These are phyloP conservation scores for Beris morrisii DNA, from an alignment of 2,888 invertebrate species.

Conservation along the genomic window DNA sequence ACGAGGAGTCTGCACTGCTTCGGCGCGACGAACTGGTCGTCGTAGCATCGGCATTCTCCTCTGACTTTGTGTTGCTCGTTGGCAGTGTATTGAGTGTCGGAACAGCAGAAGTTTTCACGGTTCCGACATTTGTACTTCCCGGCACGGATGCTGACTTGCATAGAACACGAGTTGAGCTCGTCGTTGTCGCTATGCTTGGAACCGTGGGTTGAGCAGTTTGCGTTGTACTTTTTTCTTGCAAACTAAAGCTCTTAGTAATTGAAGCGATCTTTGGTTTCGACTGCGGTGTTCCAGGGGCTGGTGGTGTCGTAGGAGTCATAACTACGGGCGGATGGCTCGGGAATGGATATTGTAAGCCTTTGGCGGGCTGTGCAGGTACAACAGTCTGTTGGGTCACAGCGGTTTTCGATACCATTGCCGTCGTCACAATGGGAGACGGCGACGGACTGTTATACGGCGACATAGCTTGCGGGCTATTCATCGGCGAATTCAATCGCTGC, in stretches of 20 bases:
- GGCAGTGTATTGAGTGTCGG: constrained; percentile 38
- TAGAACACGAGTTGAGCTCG: constrained; percentile 42
- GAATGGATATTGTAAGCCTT: constrained; percentile 72
- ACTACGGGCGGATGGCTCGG: constrained; percentile 72
- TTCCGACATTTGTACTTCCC: constrained; percentile 55
- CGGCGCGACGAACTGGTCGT: constrained; percentile 43
- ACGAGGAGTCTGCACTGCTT: constrained; percentile 37
- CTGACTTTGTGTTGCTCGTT: constrained; percentile 29
- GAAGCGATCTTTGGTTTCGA: constrained; percentile 48
- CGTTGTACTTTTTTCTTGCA: constrained; percentile 45
- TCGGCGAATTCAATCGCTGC: constrained; percentile 53
- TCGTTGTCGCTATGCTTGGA: constrained; percentile 33
- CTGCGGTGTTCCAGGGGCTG: constrained; percentile 47
- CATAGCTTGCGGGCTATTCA: constrained; percentile 56
- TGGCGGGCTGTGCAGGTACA: constrained; percentile 47
- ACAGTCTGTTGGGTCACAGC: constrained; percentile 23
- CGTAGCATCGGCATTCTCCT: constrained; percentile 35
- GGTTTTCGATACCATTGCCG: constrained; percentile 21
- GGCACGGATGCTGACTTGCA: constrained; percentile 54
- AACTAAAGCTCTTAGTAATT: constrained; percentile 53
- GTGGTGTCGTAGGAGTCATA: constrained; percentile 49
- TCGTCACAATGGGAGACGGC: constrained; percentile 47
- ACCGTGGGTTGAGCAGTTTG: constrained; percentile 19
- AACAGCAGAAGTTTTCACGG: constrained; percentile 43
- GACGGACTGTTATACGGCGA: constrained; percentile 55